A percentile compares a stretch with the other conserved stretches of the same genome.
Conservation (phyloP, 1,140 invertebrate genomes). For the Lordiphosa stackelbergi region DNA sequence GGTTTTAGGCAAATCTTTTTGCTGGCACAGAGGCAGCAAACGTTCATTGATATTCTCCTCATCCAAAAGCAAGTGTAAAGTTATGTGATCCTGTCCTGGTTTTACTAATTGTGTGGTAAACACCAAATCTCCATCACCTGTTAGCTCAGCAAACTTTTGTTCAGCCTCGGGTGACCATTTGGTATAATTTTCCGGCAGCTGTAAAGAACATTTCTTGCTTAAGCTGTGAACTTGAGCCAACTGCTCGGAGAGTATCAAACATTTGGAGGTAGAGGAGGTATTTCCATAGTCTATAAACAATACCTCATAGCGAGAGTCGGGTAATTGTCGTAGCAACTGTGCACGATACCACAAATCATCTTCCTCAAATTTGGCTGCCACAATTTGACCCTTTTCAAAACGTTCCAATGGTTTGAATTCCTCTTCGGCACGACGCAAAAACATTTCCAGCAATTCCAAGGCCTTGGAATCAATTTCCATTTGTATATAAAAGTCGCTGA, state of each 20-base stretch:
- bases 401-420: slow-evolving; percentile 39
- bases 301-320: slow-evolving; percentile 81
- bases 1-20: slow-evolving; percentile 37
- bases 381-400: slow-evolving; percentile 80
- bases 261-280: slow-evolving; percentile 80
- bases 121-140: slow-evolving; percentile 81
- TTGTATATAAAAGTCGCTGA: slow-evolving; percentile 85
- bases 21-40: slow-evolving; percentile 78
- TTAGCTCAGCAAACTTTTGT: slow-evolving; percentile 82
- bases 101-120: slow-evolving; percentile 82
- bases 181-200: slow-evolving; percentile 80
- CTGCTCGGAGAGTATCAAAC: slow-evolving; percentile 82
- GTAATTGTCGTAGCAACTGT: slow-evolving; percentile 80
- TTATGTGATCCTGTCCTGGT: slow-evolving; percentile 81
- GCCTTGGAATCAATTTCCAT: slow-evolving; percentile 81
- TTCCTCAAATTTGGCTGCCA: slow-evolving; percentile 84
- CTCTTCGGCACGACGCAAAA: slow-evolving; percentile 77
- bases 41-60: slow-evolving; percentile 81
- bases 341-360: slow-evolving; percentile 85
- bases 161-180: slow-evolving; percentile 82
- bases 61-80: slow-evolving; percentile 81
- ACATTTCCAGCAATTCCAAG: slow-evolving; percentile 81
- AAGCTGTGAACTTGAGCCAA: slow-evolving; percentile 80
- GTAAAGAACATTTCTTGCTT: slow-evolving; percentile 82
- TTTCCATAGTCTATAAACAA: slow-evolving; percentile 87